Percentiles rank a stretch among this genome's conserved stretches.
Conservation (phyloP, 2,888 invertebrate genomes). For the Callosobruchus maculatus region DNA sequence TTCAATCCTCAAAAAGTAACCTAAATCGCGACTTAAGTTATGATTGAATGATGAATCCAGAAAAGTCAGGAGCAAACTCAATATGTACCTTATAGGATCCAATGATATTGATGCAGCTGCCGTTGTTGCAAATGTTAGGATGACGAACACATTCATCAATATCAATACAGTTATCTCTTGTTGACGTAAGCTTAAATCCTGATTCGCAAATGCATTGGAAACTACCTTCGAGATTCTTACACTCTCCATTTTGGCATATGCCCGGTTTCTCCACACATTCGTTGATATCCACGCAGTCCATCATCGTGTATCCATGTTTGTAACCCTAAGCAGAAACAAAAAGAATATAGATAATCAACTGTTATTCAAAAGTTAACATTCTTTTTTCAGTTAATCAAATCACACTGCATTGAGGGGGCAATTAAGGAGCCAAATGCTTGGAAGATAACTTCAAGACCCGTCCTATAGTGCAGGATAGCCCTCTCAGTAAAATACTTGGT, state of each 20-base stretch:
- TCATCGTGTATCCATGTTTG: constrained; percentile 51
- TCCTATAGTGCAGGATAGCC: too few relatives aligned
- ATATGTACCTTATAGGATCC: constrained; percentile 62
- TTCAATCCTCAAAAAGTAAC: too few relatives aligned
- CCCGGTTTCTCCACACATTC: constrained; percentile 67
- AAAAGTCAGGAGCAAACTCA: too few relatives aligned
- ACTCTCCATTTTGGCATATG: constrained; percentile 73
- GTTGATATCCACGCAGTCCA: constrained; percentile 67
- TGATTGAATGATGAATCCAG: too few relatives aligned
- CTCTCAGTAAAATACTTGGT: too few relatives aligned
- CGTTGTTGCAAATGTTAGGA: constrained; percentile 73
- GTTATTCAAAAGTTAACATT: too few relatives aligned
- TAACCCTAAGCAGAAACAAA: constrained; percentile 36
- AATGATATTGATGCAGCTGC: constrained; percentile 68
- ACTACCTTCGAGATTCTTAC: constrained; percentile 73
- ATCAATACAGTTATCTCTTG: constrained; percentile 66
- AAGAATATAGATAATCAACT: too few relatives aligned
- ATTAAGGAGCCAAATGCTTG: too few relatives aligned
- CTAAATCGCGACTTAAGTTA: too few relatives aligned
- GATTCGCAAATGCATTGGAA: constrained; percentile 74
- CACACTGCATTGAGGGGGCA: too few relatives aligned
- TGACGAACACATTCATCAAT: constrained; percentile 71
- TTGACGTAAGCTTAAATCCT: constrained; percentile 67
- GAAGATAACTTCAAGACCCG: too few relatives aligned
- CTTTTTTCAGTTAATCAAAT: too few relatives aligned